Conservation (phyloP, 2,797 vertebrate species). For the Rhynchonycteris naso region DNA sequence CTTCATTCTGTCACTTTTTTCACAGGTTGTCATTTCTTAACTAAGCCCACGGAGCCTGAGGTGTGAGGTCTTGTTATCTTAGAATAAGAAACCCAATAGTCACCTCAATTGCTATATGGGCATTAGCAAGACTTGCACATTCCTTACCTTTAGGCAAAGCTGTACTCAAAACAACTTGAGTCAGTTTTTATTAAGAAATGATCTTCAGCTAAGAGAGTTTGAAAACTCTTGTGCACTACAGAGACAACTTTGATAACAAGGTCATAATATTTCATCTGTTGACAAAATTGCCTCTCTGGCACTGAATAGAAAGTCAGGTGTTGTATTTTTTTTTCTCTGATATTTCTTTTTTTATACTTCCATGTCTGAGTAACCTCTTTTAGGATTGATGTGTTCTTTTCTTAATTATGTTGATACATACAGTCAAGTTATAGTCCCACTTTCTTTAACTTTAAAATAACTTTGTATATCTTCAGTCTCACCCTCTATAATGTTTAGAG, state of each 20-base stretch:
- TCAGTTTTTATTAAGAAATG: constrained; percentile 32
- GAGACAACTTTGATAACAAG: background rate
- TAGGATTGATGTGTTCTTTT: background rate
- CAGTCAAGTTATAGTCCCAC: background rate
- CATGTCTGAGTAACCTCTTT: background rate
- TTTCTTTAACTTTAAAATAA: background rate
- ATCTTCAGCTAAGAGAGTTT: background rate
- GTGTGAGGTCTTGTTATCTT: background rate
- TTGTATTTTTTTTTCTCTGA: background rate
- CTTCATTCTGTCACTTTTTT: background rate
- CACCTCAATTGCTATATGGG: background rate
- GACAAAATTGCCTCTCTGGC: background rate
- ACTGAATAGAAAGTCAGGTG: background rate
- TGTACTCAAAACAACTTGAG: background rate
- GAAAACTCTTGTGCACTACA: background rate
- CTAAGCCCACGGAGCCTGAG: background rate
- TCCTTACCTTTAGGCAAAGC: background rate
- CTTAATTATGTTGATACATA: background rate
- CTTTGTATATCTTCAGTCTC: background rate
- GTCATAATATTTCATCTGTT: constrained; percentile 19
- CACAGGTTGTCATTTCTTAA: background rate
- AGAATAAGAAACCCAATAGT: background rate
- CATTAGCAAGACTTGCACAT: background rate
- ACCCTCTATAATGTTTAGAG: background rate
- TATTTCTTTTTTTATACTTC: background rate